Percentiles rank a stretch among this genome's conserved stretches.
These are phyloP conservation scores for Cephus rjabovi DNA, from an alignment of 2,888 invertebrate species.

Conservation along the genomic window DNA sequence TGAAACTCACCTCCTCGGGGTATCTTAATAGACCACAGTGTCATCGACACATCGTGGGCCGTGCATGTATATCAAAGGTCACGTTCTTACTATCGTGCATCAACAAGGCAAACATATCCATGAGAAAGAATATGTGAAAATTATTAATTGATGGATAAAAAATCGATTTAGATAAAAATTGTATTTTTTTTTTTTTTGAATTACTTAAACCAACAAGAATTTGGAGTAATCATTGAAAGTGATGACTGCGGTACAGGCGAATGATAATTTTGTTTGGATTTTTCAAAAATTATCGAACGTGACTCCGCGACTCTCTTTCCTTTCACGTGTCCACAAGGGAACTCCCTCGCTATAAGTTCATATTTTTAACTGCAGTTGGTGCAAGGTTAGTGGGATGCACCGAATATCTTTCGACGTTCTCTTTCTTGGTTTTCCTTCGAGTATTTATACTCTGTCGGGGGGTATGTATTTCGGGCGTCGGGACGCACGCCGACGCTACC, in stretches of 20 bases:
- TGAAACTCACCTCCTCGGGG: conserved; percentile 35
- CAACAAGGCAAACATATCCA: background rate
- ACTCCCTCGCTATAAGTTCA: background rate
- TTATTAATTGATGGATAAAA: background rate
- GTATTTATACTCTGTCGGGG: conserved; percentile 52
- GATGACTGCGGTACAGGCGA: background rate
- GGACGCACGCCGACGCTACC: conserved; percentile 25
- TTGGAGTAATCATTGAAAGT: background rate
- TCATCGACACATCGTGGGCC: conserved; percentile 44
- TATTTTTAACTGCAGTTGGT: conserved; percentile 29
- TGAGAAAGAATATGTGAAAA: background rate
- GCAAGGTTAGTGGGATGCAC: conserved; percentile 44
- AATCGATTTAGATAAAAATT: background rate
- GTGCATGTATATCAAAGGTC: background rate
- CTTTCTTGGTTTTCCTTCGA: conserved; percentile 28
- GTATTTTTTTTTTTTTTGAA: background rate
- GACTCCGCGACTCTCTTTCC: background rate
- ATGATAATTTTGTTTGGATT: background rate
- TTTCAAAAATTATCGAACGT: background rate
- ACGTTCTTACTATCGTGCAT: background rate
- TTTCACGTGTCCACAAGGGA: background rate
- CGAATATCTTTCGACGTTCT: conserved; percentile 29
- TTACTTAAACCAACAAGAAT: background rate
- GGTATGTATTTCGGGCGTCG: conserved; percentile 55
- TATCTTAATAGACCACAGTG: conserved; percentile 58